Base-by-base conservation (phyloP, 1,140 invertebrate genomes). In the Papilio polyxenes region DNA sequence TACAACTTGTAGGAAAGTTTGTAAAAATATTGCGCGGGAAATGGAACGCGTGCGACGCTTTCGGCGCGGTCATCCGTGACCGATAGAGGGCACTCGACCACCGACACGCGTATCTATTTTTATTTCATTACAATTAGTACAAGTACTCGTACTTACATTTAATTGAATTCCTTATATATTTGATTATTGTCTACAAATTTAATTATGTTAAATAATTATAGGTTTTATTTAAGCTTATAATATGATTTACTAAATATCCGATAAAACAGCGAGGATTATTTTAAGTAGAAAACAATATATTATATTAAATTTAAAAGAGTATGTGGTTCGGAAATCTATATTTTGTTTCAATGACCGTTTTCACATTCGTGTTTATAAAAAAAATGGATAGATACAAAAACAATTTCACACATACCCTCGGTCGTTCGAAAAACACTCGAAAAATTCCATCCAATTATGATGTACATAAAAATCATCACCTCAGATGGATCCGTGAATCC, bases 71-170 rank as follows among this genome's bases (percentile, higher is more conserved):
- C 88, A 88, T 69, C 87, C 90, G 85, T 89, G 83, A 82, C 87
- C 75, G n/a, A 82, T 88, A 91, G 90, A 89, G 89, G 87, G 81
- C 81, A 86, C 89, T 83, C 81, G 77, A 85, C 84, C 85, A 82
- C 80, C 78, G 89, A 51, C 91, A 92, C 90, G 91, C 91, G 92
- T 85, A 83, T 85, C 88, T 87, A 87, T 88, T 86, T 88, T 88
- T 88, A 89, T 91, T 92, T 88, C 62, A 81, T 85, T 90, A 87
- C 84, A 87, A 89, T 89, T 89, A 82, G 83, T 85, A 53, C 20
- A 56, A 74, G 65, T 40, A 79, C 81, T 74, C 75, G 75, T 86
- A 88, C 89, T 90, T 90, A 83, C 80, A 83, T 90, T 90, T 88
- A 89, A 90, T 90, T 88, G 84, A 86, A 85, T 86, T 87, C 83